Conservation (phyloP, 2,113 vertebrate species). For the Triplophysa dalaica region DNA sequence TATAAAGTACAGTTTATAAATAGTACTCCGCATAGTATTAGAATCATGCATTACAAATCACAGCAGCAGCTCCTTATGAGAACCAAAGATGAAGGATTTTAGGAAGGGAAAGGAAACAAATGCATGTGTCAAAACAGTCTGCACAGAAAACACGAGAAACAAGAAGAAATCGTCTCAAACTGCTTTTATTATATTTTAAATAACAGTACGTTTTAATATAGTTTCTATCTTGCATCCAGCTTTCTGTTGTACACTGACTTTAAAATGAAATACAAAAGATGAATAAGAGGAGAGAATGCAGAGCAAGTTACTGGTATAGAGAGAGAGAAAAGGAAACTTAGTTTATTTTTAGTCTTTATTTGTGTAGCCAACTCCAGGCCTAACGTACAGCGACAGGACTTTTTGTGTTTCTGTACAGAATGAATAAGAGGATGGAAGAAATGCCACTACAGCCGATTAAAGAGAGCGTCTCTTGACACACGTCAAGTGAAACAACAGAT, state of each 20-base stretch:
- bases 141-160: neutral
- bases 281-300: conserved; percentile 82
- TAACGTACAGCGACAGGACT: conserved; percentile 93
- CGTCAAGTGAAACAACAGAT: conserved; percentile 80
- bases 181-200: conserved; percentile 99
- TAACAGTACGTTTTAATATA: conserved; percentile 99
- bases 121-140: no score
- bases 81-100: no score
- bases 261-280: conserved; percentile 99
- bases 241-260: conserved; percentile 99
- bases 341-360: conserved; percentile 71
- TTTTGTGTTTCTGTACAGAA: conserved; percentile 80
- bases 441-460: conserved; percentile 87
- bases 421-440: conserved; percentile 76
- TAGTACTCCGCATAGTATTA: no score
- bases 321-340: conserved; percentile 75
- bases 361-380: conserved; percentile 91
- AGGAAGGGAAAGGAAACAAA: no score
- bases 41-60: no score
- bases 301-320: conserved; percentile 88
- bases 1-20: no score
- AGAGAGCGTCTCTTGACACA: conserved; percentile 79
- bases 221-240: conserved; percentile 99
- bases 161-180: conserved; percentile 89
- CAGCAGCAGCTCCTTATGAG: no score